These are phyloP conservation scores for Pollicipes pollicipes DNA, from an alignment of 1,140 invertebrate species.

Conservation along the genomic window DNA sequence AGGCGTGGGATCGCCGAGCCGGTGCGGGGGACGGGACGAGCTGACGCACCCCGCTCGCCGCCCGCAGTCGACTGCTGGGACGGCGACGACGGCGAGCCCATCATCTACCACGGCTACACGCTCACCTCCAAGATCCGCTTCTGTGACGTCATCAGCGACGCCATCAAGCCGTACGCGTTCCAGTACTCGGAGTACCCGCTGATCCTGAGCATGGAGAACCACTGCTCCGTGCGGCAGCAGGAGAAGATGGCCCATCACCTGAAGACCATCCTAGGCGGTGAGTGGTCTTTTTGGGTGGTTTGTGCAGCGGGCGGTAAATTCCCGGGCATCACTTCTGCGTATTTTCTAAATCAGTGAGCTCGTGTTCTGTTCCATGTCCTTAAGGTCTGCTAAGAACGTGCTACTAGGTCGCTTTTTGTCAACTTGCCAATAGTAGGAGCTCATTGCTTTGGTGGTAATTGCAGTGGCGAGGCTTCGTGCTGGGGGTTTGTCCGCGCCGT, in stretches of 20 bases:
- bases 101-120: conserved; percentile 39
- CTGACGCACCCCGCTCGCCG: conserved; percentile 14
- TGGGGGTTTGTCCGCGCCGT: too few relatives aligned
- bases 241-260: conserved; percentile 33
- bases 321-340: conserved; percentile 9
- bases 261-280: conserved; percentile 34
- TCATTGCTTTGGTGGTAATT: too few relatives aligned
- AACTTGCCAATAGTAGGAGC: too few relatives aligned
- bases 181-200: conserved; percentile 32
- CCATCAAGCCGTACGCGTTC: conserved; percentile 29
- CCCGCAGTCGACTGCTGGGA: conserved; percentile 40
- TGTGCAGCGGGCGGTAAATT: not conserved
- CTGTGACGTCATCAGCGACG: conserved; percentile 34
- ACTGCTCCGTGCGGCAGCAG: conserved; percentile 35
- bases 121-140: conserved; percentile 37
- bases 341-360: too few relatives aligned
- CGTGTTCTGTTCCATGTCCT: too few relatives aligned
- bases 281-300: conserved; percentile 9
- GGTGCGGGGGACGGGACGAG: too few relatives aligned
- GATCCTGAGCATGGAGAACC: conserved; percentile 40
- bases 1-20: too few relatives aligned
- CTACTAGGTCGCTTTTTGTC: too few relatives aligned
- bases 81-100: conserved; percentile 35
- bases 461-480: too few relatives aligned
- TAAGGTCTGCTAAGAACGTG: too few relatives aligned